Evolutionary conservation across 1,140 invertebrate species (phyloP).

Genomic region (Alviniconcha marisindica): DNA sequence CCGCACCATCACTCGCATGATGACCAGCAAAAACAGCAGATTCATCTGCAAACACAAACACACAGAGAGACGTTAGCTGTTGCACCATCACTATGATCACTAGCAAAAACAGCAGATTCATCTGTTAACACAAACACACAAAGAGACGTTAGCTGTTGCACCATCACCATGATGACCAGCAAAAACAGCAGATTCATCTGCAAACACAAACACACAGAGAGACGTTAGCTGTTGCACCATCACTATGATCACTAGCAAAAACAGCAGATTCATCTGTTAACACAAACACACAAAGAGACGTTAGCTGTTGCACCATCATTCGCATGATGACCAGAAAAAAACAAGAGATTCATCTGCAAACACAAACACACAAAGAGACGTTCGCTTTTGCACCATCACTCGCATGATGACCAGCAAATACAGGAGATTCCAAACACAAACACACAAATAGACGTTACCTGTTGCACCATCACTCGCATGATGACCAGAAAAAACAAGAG

Average conservation of each 20-base stretch:
- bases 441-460: slow-evolving; percentile 76
- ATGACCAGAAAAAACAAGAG: slow-evolving; percentile 78
- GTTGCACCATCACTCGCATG: slow-evolving; percentile 77
- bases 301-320: slow-evolving; percentile 77
- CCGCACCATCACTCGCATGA: slow-evolving; percentile 77
- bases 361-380: no score
- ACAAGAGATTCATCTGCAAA: slow-evolving; percentile 76
- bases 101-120: slow-evolving; percentile 77
- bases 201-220: slow-evolving; percentile 38
- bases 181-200: slow-evolving; percentile 78
- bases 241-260: slow-evolving; percentile 78
- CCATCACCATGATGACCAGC: slow-evolving; percentile 77
- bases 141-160: slow-evolving; percentile 77
- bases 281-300: no score
- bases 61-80: slow-evolving; percentile 76
- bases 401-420: slow-evolving; percentile 78
- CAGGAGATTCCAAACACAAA: slow-evolving; percentile 71
- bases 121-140: slow-evolving; percentile 67
- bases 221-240: slow-evolving; percentile 77
- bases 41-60: slow-evolving; percentile 74
- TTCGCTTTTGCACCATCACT: slow-evolving; percentile 77
- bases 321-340: slow-evolving; percentile 78
- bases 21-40: slow-evolving; percentile 77
- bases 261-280: slow-evolving; percentile 76
- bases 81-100: slow-evolving; percentile 78